Evolutionary conservation across 2,888 invertebrate genomes (phyloP), one percentile per base, ranked within the genome.

Genomic region (Trichogramma dendrolimi): DNA sequence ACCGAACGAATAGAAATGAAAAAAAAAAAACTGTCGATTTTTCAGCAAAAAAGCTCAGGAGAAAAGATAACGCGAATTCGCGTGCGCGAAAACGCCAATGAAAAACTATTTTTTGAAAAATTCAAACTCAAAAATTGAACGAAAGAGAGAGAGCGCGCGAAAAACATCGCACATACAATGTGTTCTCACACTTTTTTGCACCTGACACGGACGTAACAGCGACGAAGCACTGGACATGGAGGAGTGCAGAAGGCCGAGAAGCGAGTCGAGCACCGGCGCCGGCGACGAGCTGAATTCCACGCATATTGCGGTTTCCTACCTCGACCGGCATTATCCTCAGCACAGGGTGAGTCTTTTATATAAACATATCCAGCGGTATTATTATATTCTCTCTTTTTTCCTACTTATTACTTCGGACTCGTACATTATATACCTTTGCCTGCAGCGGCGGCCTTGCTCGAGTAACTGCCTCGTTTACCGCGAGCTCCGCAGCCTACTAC

Each of bases 201-300:
- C 58, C 42, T 53, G 41, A 40, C 14, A 14, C 2, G 14, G 27
- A 27, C 27, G 3, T 42, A 10, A 39, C 51, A 93, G 93, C 81
- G 94, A 94, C 77, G 94, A 94, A 74, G 87, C 87, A 71, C 78
- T 81, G 80, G 89, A 89, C 70, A 81, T 85, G 74, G 88, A 88
- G 63, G 87, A 86, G 63, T 86, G 87, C 85, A 82, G 84, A 56
- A 83, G 92, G 58, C 86, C 87, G 64, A 84, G 92, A 58, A 91
- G 91, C 40, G 92, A 92, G 80, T 92, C 92, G 62, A 87, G 87
- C 67, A 81, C 81, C 55, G 79, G 76, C 27, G 83, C 71, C 46
- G 57, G 75, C 76, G 77, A 78, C 60, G 78, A 76, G 58, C 68
- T 74, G 62, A 75, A 77, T 68, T 71, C 76, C 54, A 72, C 77